phyloP scores from a whole-genome alignment of 2,797 vertebrate genomes.

The Borostomias antarcticus region DNA sequence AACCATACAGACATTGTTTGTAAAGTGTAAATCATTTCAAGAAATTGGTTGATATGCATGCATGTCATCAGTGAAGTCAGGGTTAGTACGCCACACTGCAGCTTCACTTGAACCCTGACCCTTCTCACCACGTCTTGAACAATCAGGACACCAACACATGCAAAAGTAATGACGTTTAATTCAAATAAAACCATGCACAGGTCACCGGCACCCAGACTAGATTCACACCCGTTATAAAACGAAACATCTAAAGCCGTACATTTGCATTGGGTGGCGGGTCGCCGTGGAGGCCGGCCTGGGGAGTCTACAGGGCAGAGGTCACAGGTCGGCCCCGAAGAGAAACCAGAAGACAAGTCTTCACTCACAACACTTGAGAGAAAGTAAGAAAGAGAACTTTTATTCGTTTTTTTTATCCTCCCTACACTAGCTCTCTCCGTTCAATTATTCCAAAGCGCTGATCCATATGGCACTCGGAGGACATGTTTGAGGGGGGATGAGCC shows the following conservation, averaged over 20 bases:
- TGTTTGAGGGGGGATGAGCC: slow-evolving; percentile 41
- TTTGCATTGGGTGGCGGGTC: slow-evolving; percentile 47
- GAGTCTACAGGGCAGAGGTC: slow-evolving; percentile 18
- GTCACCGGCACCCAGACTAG: slow-evolving; percentile 60
- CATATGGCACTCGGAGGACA: slow-evolving; percentile 64
- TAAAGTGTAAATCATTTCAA: too few relatives aligned
- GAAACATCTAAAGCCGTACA: slow-evolving; percentile 64
- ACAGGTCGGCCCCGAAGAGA: slow-evolving; percentile 32
- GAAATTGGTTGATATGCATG: too few relatives aligned
- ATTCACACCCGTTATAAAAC: slow-evolving; percentile 60
- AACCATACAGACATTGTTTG: too few relatives aligned
- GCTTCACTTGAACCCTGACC: too few relatives aligned
- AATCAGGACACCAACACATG: slow-evolving; percentile 51
- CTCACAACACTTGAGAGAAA: slow-evolving; percentile 28
- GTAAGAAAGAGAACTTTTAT: slow-evolving; percentile 10
- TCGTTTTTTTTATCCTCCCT: neutral
- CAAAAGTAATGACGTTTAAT: slow-evolving; percentile 74
- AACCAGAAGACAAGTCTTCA: slow-evolving; percentile 32
- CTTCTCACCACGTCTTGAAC: neutral
- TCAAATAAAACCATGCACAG: slow-evolving; percentile 72
- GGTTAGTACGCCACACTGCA: too few relatives aligned
- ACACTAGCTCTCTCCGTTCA: slow-evolving; percentile 45
- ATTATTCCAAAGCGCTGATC: slow-evolving; percentile 57
- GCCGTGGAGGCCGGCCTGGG: slow-evolving; percentile 29
- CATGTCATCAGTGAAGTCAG: too few relatives aligned